Conservation (phyloP, 1,140 invertebrate genomes). For the Papilio xuthus region DNA sequence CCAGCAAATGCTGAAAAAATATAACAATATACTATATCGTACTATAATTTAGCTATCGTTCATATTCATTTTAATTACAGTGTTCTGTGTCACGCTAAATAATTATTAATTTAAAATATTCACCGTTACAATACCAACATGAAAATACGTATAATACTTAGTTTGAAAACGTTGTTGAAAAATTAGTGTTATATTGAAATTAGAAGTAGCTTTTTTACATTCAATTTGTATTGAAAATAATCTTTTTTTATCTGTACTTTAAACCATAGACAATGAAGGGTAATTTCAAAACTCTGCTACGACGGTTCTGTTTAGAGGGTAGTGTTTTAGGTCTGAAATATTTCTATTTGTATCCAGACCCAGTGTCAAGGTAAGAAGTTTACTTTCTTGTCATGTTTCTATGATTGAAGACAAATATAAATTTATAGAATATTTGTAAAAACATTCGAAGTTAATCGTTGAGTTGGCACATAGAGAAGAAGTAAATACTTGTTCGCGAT, state of each 20-base stretch:
- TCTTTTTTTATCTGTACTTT: neutral
- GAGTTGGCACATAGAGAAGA: neutral
- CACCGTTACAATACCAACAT: neutral
- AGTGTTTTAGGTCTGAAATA: conserved; percentile 66
- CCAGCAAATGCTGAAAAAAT: neutral
- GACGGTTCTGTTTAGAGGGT: conserved; percentile 60
- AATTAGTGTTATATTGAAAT: neutral
- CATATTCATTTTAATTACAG: neutral
- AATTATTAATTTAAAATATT: conserved; percentile 2
- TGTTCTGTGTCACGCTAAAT: conserved; percentile 1
- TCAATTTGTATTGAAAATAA: neutral
- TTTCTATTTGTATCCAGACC: conserved; percentile 71
- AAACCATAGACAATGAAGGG: conserved; percentile 45
- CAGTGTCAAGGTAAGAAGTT: conserved; percentile 57
- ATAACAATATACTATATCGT: neutral
- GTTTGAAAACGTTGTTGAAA: neutral
- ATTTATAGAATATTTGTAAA: too few relatives aligned
- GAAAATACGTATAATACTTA: neutral
- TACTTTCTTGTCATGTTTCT: neutral
- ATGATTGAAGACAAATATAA: too few relatives aligned
- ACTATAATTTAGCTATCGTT: neutral
- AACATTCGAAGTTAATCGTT: too few relatives aligned
- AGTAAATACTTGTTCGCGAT: neutral
- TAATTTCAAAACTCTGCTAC: conserved; percentile 48
- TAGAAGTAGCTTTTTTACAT: neutral